Base-by-base conservation (phyloP, 2,888 invertebrate genomes). In the Gari tellinella region DNA sequence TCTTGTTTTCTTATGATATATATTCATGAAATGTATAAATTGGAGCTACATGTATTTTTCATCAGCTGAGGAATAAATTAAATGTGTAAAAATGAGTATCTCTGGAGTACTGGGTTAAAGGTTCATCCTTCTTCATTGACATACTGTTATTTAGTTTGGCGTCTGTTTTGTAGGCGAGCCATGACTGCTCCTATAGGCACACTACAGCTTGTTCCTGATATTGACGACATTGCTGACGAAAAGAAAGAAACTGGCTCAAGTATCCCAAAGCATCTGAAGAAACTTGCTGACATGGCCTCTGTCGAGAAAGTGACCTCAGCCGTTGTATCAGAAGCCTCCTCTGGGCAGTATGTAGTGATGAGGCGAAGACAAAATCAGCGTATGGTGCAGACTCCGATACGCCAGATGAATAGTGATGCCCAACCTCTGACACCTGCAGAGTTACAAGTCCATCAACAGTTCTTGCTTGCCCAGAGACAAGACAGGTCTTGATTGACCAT, bases 191-290 rank as follows among this genome's bases (percentile, higher is more conserved):
- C 63, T 8, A 62, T 70, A 15, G 86, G 83, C 5, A 86, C 87
- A 4, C 64, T 88, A 12, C 90, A 90, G 60, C 85, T 88, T n/a
- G 90, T 90, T 2, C 90, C 90, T 3, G 89, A 89, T 43, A 79
- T 87, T 12, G 88, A 88, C 49, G 70, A 81, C 15, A 67, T 63
- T 49, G 23, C 26, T 25, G 78, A 70, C 14, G 14, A 23, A 23
- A 48, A 60, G 21, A 21, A 46, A 2, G 43, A 23, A 14, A 43
- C 25, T 8, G 12, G 21, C 12, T 26, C 31, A 10, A 7, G 37
- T 8, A 19, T 43, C 14, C 43, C 43, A 43, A 43, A 43, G 5
- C n/a, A 17, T 19, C 5, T 17, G 5, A 43, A 15, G 19, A 43
- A 43, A 14, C 31, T 31, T 10, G 23, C n/a, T 15, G 38, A 46